phyloP scores from a whole-genome alignment of 1,140 invertebrate genomes.

The Tetramorium simillimum region DNA sequence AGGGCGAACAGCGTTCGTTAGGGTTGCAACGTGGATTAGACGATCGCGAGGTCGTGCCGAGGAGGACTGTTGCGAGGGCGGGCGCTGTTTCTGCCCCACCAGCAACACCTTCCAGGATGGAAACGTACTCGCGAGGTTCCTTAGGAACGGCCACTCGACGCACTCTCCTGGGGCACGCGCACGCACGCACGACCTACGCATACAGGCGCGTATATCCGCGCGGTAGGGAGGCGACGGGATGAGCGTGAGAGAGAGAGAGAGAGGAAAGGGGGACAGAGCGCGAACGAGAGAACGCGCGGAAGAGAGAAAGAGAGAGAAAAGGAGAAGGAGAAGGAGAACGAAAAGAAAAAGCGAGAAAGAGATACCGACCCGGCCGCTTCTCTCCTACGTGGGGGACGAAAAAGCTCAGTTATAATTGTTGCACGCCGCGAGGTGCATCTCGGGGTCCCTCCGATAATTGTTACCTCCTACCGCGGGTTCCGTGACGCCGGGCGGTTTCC shows the following conservation, averaged over 20 bases:
- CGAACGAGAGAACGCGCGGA: not conserved
- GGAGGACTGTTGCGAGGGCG: slow-evolving; percentile 79
- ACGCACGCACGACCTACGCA: slow-evolving; percentile 63
- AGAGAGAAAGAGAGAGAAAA: not conserved
- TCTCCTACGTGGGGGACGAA: slow-evolving; percentile 76
- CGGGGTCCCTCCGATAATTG: slow-evolving; percentile 65
- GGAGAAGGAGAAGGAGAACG: slow-evolving; percentile 11
- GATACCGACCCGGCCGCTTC: slow-evolving; percentile 71
- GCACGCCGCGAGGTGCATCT: slow-evolving; percentile 80
- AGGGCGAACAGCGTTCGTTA: slow-evolving; percentile 72
- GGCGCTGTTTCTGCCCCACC: slow-evolving; percentile 82
- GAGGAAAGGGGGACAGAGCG: not conserved
- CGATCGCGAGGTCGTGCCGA: slow-evolving; percentile 75
- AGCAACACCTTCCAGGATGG: slow-evolving; percentile 80
- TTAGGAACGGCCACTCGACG: slow-evolving; percentile 65
- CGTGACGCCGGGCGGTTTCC: not conserved
- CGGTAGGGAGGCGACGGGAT: slow-evolving; percentile 13
- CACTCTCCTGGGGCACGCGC: slow-evolving; percentile 58
- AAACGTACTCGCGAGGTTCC: slow-evolving; percentile 72
- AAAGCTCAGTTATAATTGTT: slow-evolving; percentile 87
- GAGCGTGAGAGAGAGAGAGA: not conserved
- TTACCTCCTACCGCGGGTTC: slow-evolving; percentile 59
- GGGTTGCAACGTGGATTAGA: slow-evolving; percentile 81
- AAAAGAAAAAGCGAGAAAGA: slow-evolving; percentile 32
- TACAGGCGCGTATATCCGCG: slow-evolving; percentile 63